Evolutionary conservation across 2,113 vertebrate species (phyloP).

Genomic region (Shinisaurus crocodilurus): DNA sequence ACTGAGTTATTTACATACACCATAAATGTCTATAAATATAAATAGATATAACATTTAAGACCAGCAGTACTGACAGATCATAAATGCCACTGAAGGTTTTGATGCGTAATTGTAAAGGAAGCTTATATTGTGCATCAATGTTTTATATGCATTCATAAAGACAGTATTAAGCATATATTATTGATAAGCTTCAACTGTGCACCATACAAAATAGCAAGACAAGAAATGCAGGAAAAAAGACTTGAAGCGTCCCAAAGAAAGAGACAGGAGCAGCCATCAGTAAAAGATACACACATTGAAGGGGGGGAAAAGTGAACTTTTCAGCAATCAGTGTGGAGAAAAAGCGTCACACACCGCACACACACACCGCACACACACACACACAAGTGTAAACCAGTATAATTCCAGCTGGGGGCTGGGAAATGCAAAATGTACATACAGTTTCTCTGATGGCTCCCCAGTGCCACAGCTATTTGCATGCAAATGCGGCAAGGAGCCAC

Average conservation of each 20-base stretch:
- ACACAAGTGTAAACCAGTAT: too few relatives aligned
- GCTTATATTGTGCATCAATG: not conserved
- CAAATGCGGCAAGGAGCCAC: too few relatives aligned
- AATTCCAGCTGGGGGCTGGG: too few relatives aligned
- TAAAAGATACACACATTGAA: not conserved
- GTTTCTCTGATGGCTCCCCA: too few relatives aligned
- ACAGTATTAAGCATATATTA: rapidly evolving
- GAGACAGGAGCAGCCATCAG: not conserved
- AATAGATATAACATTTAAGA: not conserved
- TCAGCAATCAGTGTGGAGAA: too few relatives aligned
- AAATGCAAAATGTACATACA: too few relatives aligned
- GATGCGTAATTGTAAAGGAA: not conserved
- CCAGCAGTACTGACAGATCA: not conserved
- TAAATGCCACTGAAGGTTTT: not conserved
- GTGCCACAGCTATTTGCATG: too few relatives aligned
- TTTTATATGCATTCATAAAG: not conserved
- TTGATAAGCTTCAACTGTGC: not conserved
- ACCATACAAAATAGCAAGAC: not conserved
- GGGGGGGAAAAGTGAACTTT: not conserved
- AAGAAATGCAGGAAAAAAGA: not conserved
- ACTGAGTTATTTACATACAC: too few relatives aligned
- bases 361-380: too few relatives aligned
- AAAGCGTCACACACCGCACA: too few relatives aligned
- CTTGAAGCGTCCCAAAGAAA: not conserved
- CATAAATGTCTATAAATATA: not conserved